Percentiles rank a stretch among this genome's conserved stretches.
These are phyloP conservation scores for Leucopsar rothschildi DNA, from an alignment of 2,113 vertebrate species.

Conservation along the genomic window DNA sequence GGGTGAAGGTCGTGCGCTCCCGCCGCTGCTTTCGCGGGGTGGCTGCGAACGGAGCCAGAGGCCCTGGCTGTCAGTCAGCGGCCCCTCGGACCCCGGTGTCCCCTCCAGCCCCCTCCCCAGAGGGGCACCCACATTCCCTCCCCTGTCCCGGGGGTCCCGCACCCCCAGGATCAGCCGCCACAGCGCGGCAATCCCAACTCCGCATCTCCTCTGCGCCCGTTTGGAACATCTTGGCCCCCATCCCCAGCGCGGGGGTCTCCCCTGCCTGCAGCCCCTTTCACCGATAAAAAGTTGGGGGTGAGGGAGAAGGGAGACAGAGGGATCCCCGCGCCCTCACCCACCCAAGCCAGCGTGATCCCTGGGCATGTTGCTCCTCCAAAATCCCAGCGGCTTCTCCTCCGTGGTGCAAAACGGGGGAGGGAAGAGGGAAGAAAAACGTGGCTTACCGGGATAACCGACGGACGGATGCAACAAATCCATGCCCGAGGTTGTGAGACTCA, in stretches of 20 bases:
- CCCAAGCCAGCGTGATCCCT: not conserved
- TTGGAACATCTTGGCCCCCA: not conserved
- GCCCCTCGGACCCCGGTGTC: not conserved
- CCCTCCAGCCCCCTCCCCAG: not conserved
- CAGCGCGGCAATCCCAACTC: not conserved
- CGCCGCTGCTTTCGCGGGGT: conserved; percentile 94
- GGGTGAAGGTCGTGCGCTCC: conserved; percentile 95
- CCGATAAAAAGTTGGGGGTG: not conserved
- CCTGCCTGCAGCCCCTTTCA: not conserved
- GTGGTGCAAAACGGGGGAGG: not conserved
- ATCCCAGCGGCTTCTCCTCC: not conserved
- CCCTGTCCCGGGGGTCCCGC: not conserved
- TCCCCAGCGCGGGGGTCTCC: not conserved
- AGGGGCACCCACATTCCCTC: fast-evolving
- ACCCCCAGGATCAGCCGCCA: not conserved
- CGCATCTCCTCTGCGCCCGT: not conserved
- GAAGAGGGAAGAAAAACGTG: not conserved
- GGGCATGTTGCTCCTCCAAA: not conserved
- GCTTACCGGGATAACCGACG: conserved; percentile 97
- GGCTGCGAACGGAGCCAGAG: conserved; percentile 73
- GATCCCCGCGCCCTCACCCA: not conserved
- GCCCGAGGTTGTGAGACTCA: conserved; percentile 94
- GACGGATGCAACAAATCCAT: conserved; percentile 97
- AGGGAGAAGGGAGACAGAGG: not conserved
- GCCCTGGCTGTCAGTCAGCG: conserved; percentile 54